Evolutionary conservation across 2,888 invertebrate species (phyloP), one percentile per base, ranked within the genome.

Genomic region (Leucophora obtusa): DNA sequence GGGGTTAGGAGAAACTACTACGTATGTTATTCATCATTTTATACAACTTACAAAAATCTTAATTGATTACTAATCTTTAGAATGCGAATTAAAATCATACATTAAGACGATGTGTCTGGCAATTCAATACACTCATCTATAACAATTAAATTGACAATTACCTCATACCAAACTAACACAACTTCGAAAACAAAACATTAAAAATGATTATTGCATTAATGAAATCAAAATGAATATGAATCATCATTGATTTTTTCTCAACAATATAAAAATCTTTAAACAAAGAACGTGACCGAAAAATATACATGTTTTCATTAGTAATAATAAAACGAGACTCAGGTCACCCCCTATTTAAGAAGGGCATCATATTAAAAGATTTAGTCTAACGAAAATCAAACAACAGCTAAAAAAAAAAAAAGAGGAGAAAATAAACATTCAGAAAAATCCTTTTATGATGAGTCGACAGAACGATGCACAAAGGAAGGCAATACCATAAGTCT

Each of bases 181-280:
- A 28, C 28, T 28, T 28, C 28, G 3, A 60, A 54, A 17, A 65
- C 10, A 43, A 73, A 73, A 54, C 43, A n/a, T 47, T 47, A 14
- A n/a, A n/a, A 47, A 47, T 47, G 43, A 54, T 58, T 56, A 50
- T 43, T 50, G 60, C 58, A 35, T 63, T 21, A 24, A 51, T 38
- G 28, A 11, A 15, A 9, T n/a, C 24, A 66, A 54, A 51, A 28
- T 9, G 21, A 54, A 72, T 56, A 60, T 79, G 75, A 79, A 63
- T 79, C 71, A 63, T 75, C 71, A 79, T 63, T 71, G 58, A 79
- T 62, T 71, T 74, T 74, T 60, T 17, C 17, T 71, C 47, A 14
- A 65, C 18, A 18, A 50, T 70, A 9, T 21, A 24, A 77, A 24
- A 68, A 70, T 28, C 10, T 72, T 50, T 18, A 60, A 60, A 24